A percentile compares a stretch with the other conserved stretches of the same genome.
These are phyloP conservation scores for Antheraea assamensis DNA, from an alignment of 2,888 invertebrate genomes.

Conservation along the genomic window DNA sequence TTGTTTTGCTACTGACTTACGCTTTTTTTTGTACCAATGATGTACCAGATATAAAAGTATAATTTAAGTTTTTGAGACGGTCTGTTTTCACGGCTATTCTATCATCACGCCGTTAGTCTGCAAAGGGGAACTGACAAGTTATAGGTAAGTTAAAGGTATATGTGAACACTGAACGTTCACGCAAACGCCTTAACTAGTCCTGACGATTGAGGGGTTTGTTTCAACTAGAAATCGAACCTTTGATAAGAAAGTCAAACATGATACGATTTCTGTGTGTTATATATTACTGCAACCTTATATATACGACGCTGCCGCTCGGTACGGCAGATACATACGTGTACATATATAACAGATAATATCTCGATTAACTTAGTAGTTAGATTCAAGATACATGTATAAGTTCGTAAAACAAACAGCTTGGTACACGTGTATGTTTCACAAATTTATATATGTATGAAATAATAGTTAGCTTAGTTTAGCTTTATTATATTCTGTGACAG, in stretches of 20 bases:
- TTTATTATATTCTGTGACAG: no score
- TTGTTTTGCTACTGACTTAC: slow-evolving; percentile 61
- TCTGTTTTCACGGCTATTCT: neutral
- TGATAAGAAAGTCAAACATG: neutral
- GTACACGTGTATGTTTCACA: no score
- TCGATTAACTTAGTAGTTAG: no score
- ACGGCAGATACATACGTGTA: no score
- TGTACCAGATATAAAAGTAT: slow-evolving; percentile 11
- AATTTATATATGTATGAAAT: no score
- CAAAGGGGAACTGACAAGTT: neutral
- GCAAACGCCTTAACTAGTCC: neutral
- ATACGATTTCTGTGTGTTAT: neutral
- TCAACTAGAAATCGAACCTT: neutral
- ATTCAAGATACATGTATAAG: no score
- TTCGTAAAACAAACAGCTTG: no score
- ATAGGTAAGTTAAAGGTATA: neutral
- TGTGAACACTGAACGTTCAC: no score
- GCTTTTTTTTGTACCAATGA: slow-evolving; percentile 45
- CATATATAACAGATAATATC: no score
- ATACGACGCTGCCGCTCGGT: no score
- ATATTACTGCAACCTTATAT: no score
- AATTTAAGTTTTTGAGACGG: neutral
- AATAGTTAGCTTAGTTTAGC: no score
- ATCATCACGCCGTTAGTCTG: neutral
- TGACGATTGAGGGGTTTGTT: neutral